These are phyloP conservation scores for Harpegnathos saltator DNA, from an alignment of 1,140 invertebrate species.

Conservation along the genomic window DNA sequence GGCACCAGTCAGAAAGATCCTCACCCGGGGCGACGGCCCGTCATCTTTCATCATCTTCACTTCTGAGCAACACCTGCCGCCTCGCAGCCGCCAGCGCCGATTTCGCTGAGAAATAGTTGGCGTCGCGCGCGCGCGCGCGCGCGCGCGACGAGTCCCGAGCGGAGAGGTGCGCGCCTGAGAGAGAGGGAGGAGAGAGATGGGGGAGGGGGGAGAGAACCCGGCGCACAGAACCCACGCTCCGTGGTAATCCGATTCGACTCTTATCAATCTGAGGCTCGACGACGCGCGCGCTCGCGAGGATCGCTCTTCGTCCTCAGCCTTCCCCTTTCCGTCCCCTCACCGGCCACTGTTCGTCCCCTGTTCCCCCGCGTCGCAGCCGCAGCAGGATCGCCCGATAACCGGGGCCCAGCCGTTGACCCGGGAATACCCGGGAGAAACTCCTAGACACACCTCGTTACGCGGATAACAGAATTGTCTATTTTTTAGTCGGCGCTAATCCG, in stretches of 20 bases:
- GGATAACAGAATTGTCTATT: slow-evolving; percentile 69
- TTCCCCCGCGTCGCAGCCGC: background rate
- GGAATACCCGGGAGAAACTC: slow-evolving; percentile 46
- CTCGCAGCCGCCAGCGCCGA: slow-evolving; percentile 56
- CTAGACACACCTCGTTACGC: slow-evolving; percentile 71
- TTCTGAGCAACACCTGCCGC: slow-evolving; percentile 66
- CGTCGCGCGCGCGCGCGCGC: slow-evolving; percentile 11
- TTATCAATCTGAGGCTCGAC: slow-evolving; percentile 56
- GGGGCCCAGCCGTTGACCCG: slow-evolving; percentile 28
- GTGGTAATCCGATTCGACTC: slow-evolving; percentile 52
- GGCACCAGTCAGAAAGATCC: slow-evolving; percentile 71
- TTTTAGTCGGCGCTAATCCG: slow-evolving; percentile 57
- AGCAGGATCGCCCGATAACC: slow-evolving; percentile 33
- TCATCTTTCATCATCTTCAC: slow-evolving; percentile 73
- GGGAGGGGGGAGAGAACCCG: slow-evolving; percentile 25
- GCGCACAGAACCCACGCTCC: slow-evolving; percentile 27
- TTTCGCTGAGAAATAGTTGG: slow-evolving; percentile 57
- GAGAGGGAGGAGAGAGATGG: slow-evolving; percentile 52
- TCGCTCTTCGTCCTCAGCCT: background rate
- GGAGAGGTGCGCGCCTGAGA: background rate
- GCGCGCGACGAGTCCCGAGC: slow-evolving; percentile 52
- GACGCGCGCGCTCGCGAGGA: background rate
- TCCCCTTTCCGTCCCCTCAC: no score
- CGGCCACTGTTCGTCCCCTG: no score
- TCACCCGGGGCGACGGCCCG: slow-evolving; percentile 68